Evolutionary conservation across 2,888 invertebrate species (phyloP), one percentile per base, ranked within the genome.

Genomic region (Lepidochitona cinerea): DNA sequence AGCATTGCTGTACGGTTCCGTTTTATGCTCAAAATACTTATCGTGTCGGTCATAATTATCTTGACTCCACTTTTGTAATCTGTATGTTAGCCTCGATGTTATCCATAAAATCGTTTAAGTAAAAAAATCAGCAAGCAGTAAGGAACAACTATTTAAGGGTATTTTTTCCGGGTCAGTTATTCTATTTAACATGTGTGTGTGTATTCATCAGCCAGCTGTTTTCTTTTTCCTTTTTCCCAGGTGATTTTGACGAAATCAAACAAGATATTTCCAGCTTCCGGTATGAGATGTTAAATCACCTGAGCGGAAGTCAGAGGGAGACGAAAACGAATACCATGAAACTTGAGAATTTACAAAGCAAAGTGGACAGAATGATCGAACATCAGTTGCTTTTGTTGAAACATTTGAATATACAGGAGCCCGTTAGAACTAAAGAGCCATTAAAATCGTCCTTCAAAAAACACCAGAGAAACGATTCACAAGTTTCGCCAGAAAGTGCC

Each of bases 251-350:
- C 18, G 77, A 77, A 65, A 53, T 77, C 1, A 77, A 77, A 65
- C 77, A 77, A 71, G 77, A 77, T 41, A 73, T 77, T n/a, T 73
- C 73, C 26, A 75, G 73, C 68, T 70, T 75, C 64, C 74, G 77
- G 14, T 77, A 68, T 41, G 73, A 77, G 70, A 73, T 73, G 53
- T 49, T 77, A 35, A 77, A 77, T 54, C 59, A 73, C 35, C 4
- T 66, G n/a, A 66, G 66, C 66, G 73, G 70, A 7, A 74, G 75
- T 9, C 76, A 79, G 32, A 68, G 65, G 0, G 74, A 79, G 18
- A 78, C 77, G 54, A 76, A 80, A 23, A 75, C 76, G n/a, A 74
- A 81, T 26, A 35, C 52, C 1, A 37, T 2, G 1, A 66, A 37
- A 36, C 66, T 66, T 1, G 66, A 66, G 18, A 14, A 14, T 7